Evolutionary conservation across 1,140 invertebrate species (phyloP).

Genomic region (Aleiodes sp.): DNA sequence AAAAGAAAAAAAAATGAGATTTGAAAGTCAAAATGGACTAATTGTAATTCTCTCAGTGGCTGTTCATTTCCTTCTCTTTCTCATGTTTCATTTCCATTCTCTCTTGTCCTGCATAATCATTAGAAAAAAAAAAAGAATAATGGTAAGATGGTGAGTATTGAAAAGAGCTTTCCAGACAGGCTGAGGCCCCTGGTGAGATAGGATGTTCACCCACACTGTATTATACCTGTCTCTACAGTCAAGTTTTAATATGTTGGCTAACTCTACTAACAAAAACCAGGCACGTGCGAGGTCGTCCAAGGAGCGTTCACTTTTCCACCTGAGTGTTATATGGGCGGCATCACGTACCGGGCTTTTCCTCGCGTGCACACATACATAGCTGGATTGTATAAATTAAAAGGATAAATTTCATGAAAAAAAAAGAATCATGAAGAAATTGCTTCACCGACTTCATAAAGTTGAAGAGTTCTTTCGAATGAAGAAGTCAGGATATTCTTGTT

Average conservation of each 20-base stretch:
- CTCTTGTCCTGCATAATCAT: constrained; percentile 3
- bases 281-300: constrained; percentile 33
- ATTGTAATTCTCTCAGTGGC: constrained; percentile 14
- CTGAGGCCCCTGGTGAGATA: constrained; percentile 3
- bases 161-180: constrained; percentile 11
- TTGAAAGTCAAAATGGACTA: constrained; percentile 28
- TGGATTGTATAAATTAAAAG: no score
- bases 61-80: neutral
- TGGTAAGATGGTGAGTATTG: constrained; percentile 11
- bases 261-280: constrained; percentile 34
- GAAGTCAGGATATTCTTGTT: no score
- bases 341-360: constrained; percentile 30
- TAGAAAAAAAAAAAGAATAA: neutral
- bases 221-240: no score
- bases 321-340: neutral
- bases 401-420: no score
- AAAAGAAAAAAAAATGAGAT: neutral
- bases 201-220: constrained; percentile 25
- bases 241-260: constrained; percentile 8
- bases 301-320: constrained; percentile 30
- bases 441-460: no score
- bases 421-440: no score
- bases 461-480: no score
- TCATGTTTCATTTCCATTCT: neutral
- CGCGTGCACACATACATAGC: neutral